Percentiles rank a stretch among this genome's conserved stretches.
Evolutionary conservation across 2,888 invertebrate genomes (phyloP).

Genomic region (Tinea trinotella): DNA sequence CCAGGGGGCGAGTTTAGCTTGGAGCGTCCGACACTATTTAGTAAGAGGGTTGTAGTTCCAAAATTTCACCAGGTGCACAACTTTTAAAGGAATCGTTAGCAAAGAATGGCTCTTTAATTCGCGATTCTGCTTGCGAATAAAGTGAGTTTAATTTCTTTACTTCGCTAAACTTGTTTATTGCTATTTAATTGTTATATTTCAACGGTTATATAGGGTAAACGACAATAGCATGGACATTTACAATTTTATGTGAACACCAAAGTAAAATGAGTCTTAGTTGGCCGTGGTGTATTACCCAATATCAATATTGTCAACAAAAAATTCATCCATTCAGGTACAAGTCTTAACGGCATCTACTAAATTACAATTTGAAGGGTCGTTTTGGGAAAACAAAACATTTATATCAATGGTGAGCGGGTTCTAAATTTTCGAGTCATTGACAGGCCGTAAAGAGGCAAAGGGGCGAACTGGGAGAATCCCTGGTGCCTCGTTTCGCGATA

Average conservation of each 20-base stretch:
- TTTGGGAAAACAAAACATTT: slow-evolving; percentile 72
- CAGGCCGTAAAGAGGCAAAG: slow-evolving; percentile 62
- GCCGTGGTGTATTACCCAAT: not conserved
- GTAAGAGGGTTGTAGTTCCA: slow-evolving; percentile 28
- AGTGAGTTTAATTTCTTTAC: not conserved
- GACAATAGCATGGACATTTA: not conserved
- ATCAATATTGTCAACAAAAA: slow-evolving; percentile 1
- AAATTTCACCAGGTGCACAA: not conserved
- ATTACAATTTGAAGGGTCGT: slow-evolving; percentile 66
- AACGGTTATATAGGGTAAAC: not conserved
- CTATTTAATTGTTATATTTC: too few species aligned
- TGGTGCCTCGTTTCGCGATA: slow-evolving; percentile 52
- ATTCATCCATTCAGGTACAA: slow-evolving; percentile 16
- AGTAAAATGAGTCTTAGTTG: not conserved
- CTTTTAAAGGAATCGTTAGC: not conserved
- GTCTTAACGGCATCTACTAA: slow-evolving; percentile 37
- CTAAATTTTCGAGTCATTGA: slow-evolving; percentile 72
- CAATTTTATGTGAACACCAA: not conserved
- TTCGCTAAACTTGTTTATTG: too few species aligned
- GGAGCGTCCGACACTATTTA: slow-evolving; percentile 30
- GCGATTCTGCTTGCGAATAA: not conserved
- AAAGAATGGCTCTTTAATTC: not conserved
- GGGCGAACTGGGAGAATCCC: slow-evolving; percentile 35
- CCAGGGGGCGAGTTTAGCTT: slow-evolving; percentile 26
- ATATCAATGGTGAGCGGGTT: slow-evolving; percentile 67